These are phyloP conservation scores for Meleagris gallopavo DNA, from an alignment of 2,113 vertebrate genomes.

Conservation along the genomic window DNA sequence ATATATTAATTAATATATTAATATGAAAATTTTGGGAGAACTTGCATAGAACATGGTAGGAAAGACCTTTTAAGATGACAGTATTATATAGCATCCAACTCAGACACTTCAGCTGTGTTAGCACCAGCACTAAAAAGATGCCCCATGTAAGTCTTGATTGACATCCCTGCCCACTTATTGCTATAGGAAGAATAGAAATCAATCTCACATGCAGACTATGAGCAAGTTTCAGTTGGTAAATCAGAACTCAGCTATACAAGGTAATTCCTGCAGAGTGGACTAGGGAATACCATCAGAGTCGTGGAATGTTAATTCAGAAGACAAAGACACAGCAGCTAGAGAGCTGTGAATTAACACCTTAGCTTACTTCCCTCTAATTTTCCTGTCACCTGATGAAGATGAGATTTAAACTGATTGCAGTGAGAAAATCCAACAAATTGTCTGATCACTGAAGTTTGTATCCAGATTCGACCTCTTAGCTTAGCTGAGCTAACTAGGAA, in stretches of 20 bases:
- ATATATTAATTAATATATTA: no score
- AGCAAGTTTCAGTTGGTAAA: background rate
- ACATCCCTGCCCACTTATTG: background rate
- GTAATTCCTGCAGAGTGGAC: background rate
- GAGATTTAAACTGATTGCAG: background rate
- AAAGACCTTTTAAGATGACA: background rate
- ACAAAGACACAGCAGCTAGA: background rate
- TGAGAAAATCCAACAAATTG: background rate
- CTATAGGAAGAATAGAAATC: background rate
- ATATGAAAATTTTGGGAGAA: background rate
- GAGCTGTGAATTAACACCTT: background rate
- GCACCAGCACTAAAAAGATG: background rate
- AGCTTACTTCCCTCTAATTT: background rate
- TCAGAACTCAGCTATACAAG: background rate
- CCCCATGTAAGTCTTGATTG: background rate
- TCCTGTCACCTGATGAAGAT: background rate
- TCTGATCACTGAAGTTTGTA: background rate
- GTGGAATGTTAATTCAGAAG: background rate
- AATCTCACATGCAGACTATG: background rate
- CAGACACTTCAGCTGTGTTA: background rate
- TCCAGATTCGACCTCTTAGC: background rate
- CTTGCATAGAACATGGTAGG: background rate
- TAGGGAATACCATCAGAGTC: background rate
- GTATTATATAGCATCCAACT: background rate
- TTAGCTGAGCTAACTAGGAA: background rate